These are phyloP conservation scores for Sigmodon hispidus DNA, from an alignment of 2,113 vertebrate genomes.

Conservation along the genomic window DNA sequence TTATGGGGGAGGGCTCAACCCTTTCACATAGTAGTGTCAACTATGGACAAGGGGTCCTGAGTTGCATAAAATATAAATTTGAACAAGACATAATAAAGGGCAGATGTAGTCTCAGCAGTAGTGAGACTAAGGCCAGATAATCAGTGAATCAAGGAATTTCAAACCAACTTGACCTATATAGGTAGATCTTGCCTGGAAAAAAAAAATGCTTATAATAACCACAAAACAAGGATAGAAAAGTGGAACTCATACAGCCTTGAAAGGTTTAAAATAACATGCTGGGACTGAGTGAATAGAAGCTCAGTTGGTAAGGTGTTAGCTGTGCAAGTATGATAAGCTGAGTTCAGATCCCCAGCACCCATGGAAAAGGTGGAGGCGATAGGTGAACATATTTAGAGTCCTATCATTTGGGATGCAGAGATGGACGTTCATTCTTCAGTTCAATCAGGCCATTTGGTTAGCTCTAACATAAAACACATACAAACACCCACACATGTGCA, in stretches of 20 bases:
- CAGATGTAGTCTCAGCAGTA: not conserved
- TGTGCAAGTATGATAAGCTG: not conserved
- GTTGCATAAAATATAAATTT: not conserved
- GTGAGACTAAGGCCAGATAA: not conserved
- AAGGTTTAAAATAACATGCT: not conserved
- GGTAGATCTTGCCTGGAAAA: not conserved
- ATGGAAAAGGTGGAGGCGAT: too few species aligned
- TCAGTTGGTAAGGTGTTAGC: not conserved
- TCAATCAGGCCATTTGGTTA: not conserved
- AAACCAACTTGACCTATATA: too few species aligned
- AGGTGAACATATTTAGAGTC: not conserved
- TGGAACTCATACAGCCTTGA: not conserved
- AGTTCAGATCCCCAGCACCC: not conserved
- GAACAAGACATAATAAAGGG: not conserved
- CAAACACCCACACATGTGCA: too few species aligned
- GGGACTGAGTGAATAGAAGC: too few species aligned
- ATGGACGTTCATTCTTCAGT: not conserved
- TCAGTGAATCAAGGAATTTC: not conserved
- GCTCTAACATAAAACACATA: not conserved
- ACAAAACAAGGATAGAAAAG: slow-evolving; percentile 11
- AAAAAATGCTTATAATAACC: not conserved
- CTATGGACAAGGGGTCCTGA: not conserved
- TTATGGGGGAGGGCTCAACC: not conserved
- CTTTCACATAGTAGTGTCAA: not conserved
- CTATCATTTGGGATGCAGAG: not conserved